Evolutionary conservation across 2,888 invertebrate species (phyloP).

Genomic region (Pristionchus japonicus): DNA sequence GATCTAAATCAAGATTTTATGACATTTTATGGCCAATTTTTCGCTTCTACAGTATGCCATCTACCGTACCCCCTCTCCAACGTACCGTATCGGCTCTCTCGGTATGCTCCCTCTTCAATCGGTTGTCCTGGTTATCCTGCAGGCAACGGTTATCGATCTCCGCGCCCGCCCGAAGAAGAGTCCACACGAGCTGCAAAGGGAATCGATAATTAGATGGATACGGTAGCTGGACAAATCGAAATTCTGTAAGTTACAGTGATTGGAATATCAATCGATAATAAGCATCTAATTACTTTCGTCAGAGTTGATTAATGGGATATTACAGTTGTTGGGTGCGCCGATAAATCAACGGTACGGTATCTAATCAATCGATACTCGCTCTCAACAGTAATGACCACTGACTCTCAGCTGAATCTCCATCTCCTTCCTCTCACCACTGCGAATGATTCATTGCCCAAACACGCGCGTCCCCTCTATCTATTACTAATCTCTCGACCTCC

Average conservation of each 20-base stretch:
- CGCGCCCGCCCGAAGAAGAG: constrained; percentile 23
- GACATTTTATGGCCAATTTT: not conserved
- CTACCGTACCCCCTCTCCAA: not conserved
- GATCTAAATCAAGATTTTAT: not conserved
- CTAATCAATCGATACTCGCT: not conserved
- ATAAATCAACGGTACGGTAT: not conserved
- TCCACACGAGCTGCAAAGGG: constrained; percentile 40
- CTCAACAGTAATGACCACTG: not conserved
- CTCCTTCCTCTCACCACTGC: not conserved
- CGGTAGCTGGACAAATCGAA: no score
- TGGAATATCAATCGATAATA: not conserved
- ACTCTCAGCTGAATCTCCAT: not conserved
- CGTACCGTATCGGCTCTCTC: not conserved
- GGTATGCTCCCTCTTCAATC: not conserved
- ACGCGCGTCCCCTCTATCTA: not conserved
- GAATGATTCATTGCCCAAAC: not conserved
- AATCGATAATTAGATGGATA: not conserved
- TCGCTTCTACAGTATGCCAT: not conserved
- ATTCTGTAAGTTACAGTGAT: no score
- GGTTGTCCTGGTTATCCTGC: not conserved
- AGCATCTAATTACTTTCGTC: no score
- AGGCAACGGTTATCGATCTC: not conserved
- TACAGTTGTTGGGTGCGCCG: no score
- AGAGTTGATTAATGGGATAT: no score
- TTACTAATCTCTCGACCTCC: not conserved